Evolutionary conservation across 2,113 vertebrate genomes (phyloP).

Genomic region (Hydropotes inermis): DNA sequence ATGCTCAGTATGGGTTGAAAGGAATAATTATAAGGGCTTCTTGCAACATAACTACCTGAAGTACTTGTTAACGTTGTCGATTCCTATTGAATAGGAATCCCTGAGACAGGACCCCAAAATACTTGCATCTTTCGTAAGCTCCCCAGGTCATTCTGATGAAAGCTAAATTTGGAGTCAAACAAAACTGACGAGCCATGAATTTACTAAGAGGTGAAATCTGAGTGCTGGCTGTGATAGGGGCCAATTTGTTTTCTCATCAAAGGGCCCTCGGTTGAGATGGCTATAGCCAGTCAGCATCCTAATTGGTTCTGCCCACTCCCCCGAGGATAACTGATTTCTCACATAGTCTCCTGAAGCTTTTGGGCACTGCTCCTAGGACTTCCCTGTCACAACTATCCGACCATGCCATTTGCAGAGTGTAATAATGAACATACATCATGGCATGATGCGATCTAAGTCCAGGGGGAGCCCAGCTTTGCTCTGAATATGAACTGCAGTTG

Average conservation of each 20-base stretch:
- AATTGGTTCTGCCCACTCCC: rapidly evolving
- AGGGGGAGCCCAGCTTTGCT: neutral
- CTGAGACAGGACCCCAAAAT: neutral
- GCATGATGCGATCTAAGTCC: neutral
- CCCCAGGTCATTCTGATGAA: neutral
- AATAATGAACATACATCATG: neutral
- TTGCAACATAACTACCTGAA: neutral
- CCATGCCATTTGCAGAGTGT: neutral
- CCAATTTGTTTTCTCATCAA: neutral
- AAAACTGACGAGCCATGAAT: neutral
- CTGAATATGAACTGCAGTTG: neutral
- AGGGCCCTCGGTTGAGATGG: neutral
- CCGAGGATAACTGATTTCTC: neutral
- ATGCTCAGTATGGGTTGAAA: neutral
- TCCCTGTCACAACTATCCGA: neutral
- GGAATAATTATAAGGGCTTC: neutral
- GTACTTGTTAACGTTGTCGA: neutral
- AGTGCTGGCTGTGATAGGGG: neutral
- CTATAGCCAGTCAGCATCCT: no score
- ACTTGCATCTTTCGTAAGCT: neutral
- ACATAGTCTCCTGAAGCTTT: neutral
- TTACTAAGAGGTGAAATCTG: neutral
- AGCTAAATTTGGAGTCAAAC: neutral
- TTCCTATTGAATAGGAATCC: neutral
- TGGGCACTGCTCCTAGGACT: neutral